These are phyloP conservation scores for Zeus faber DNA, from an alignment of 2,113 vertebrate genomes.

Conservation along the genomic window DNA sequence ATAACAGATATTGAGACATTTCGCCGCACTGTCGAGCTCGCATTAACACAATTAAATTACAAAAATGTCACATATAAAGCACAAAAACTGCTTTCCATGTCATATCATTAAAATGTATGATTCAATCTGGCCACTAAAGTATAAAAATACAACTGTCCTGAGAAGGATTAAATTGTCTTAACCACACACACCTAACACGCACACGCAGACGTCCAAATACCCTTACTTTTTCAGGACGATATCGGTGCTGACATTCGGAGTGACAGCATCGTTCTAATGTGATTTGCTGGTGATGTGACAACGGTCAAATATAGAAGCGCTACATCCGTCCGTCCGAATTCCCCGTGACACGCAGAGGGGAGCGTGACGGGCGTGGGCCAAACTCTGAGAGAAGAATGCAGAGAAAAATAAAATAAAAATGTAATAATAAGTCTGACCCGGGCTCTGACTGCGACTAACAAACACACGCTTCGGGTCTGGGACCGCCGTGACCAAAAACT, in stretches of 20 bases:
- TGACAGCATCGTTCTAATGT: slow-evolving; percentile 55
- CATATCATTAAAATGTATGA: no score
- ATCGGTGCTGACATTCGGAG: slow-evolving; percentile 63
- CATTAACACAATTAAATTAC: no score
- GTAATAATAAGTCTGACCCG: no score
- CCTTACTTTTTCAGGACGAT: slow-evolving; percentile 47
- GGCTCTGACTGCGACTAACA: not conserved
- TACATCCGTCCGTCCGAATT: slow-evolving; percentile 57
- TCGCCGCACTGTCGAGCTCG: no score
- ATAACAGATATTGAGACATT: no score
- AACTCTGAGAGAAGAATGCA: slow-evolving; percentile 30
- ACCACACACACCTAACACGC: slow-evolving; percentile 7
- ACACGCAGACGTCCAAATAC: slow-evolving; percentile 1
- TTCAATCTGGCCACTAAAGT: no score
- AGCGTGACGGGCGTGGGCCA: slow-evolving; percentile 52
- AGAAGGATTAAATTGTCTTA: no score
- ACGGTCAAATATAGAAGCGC: slow-evolving; percentile 62
- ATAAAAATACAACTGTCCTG: no score
- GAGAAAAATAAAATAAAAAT: slow-evolving; percentile 28
- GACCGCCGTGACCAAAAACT: no score
- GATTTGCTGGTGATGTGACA: slow-evolving; percentile 50
- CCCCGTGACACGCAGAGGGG: slow-evolving; percentile 58
- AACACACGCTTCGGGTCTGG: no score
- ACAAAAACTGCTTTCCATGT: no score
- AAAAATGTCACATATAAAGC: no score